These are phyloP conservation scores for Marcusenius ussheri DNA, from an alignment of 2,113 vertebrate genomes.

Conservation along the genomic window DNA sequence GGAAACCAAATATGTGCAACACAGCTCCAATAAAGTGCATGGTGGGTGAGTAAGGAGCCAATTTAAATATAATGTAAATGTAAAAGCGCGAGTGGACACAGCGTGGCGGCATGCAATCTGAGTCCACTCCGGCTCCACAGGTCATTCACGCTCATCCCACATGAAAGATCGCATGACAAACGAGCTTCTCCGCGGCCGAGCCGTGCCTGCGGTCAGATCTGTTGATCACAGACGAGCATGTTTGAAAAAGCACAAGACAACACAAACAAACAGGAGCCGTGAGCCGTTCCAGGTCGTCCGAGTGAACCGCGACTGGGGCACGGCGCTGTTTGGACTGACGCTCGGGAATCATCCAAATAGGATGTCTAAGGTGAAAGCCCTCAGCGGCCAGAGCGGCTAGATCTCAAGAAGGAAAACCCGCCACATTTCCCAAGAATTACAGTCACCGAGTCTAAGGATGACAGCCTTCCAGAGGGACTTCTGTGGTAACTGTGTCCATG, in stretches of 20 bases:
- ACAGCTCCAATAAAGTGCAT: not conserved
- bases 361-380: not conserved
- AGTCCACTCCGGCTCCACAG: not conserved
- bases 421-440: not conserved
- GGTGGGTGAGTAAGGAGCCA: not conserved
- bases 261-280: constrained; percentile 16
- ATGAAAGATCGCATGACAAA: constrained; percentile 1
- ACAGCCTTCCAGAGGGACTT: not conserved
- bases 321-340: constrained; percentile 21
- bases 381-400: not conserved
- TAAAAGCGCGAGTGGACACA: not conserved
- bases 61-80: not conserved
- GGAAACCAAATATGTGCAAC: not conserved
- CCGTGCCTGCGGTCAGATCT: constrained; percentile 2
- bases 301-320: not conserved
- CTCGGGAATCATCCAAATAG: constrained; percentile 7
- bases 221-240: not conserved
- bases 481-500: not conserved
- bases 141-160: not conserved
- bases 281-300: not conserved
- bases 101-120: not conserved
- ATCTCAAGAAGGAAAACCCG: not conserved
- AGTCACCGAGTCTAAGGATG: not conserved
- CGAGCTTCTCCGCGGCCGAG: not conserved
- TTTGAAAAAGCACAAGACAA: not conserved